Evolutionary conservation across 2,888 invertebrate species (phyloP), one percentile per base, ranked within the genome.

Genomic region (Metellina segmentata): DNA sequence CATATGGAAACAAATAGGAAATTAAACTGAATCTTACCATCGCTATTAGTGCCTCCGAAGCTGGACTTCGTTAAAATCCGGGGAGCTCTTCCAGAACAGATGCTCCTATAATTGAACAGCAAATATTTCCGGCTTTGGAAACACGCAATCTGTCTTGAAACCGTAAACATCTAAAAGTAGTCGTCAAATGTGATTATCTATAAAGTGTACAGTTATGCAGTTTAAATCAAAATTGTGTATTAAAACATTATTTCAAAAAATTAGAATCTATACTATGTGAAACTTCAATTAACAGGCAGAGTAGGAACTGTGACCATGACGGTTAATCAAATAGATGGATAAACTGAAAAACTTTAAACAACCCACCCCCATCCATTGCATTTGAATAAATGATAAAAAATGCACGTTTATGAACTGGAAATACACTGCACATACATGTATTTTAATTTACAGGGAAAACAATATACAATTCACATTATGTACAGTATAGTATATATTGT

Each of bases 91-190:
- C 81, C 75, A 48, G 81, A 81, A 81, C 19, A 81, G 19, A 81
- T 20, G 20, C 20, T 53, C 49, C 81, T 88, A 61, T 78, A 52
- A n/a, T 52, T 61, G 9, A 19, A 48, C n/a, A 72, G 19, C 19
- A 81, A 74, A n/a, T 74, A 81, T 34, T 69, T 88, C 16, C 70
- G 61, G 51, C 75, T 74, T 74, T 75, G 74, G 7, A 75, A 69
- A 53, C 52, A 74, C 53, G 75, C 20, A n/a, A 75, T 16, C 61
- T 61, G 51, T 49, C 81, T 74, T 53, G 74, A 20, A 16, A 81
- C 34, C 7, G 48, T 61, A 53, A 88, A 19, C 88, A 88, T 88
- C 88, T 88, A 53, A 70, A 88, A 81, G 69, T 8, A 71, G 0
- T 71, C 34, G 0, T 71, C 34, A n/a, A 82, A 71, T n/a, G n/a